phyloP scores from a whole-genome alignment of 2,113 vertebrate species.

The Syngnathoides biaculeatus region DNA sequence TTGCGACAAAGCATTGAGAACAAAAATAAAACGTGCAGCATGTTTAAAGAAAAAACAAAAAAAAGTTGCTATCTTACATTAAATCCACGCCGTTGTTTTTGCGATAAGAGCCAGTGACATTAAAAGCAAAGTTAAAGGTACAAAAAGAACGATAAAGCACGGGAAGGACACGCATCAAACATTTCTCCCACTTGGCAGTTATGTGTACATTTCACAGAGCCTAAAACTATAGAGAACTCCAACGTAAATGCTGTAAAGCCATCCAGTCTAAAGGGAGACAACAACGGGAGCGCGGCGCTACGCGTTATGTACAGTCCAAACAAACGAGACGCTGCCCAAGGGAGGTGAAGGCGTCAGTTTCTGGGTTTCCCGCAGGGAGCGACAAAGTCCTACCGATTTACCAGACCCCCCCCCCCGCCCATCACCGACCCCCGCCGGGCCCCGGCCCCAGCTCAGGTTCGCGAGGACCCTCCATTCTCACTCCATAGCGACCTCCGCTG shows the following conservation, averaged over 20 bases:
- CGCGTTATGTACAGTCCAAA: constrained; percentile 7
- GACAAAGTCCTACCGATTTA: constrained; percentile 42
- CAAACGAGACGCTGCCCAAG: constrained; percentile 10
- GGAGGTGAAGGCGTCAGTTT: constrained; percentile 40
- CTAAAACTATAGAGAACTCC: not conserved
- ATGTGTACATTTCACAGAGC: not conserved
- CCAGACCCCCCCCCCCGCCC: not conserved
- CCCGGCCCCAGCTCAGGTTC: constrained; percentile 8
- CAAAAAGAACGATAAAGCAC: no score
- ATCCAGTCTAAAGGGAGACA: not conserved
- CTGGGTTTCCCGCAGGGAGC: constrained; percentile 56
- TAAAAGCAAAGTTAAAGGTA: not conserved
- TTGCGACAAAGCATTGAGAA: constrained; percentile 62
- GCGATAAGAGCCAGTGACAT: not conserved
- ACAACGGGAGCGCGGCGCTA: constrained; percentile 11
- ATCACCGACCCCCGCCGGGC: no score
- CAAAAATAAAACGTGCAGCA: constrained; percentile 17
- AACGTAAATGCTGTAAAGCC: not conserved
- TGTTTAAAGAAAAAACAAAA: not conserved
- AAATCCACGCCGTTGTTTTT: not conserved
- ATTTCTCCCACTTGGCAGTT: not conserved
- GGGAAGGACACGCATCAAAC: no score
- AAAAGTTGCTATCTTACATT: not conserved
- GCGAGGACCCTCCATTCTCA: constrained; percentile 19
- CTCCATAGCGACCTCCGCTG: constrained; percentile 53